Evolutionary conservation across 2,113 vertebrate species (phyloP).

Genomic region (Rafetus swinhoei): DNA sequence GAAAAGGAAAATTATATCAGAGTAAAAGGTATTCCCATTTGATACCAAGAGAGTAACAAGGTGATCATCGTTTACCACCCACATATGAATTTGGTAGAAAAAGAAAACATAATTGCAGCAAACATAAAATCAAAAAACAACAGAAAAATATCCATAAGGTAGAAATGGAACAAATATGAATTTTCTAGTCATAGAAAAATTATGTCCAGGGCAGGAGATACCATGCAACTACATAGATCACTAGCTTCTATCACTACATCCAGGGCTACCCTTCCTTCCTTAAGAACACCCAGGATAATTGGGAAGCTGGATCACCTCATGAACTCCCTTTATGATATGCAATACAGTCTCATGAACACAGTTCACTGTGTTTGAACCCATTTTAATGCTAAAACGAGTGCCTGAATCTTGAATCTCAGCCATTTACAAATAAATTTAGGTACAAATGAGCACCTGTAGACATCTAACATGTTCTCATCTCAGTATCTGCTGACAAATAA

Average conservation of each 20-base stretch:
- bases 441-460: background rate
- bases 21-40: background rate
- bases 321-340: background rate
- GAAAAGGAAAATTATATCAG: background rate
- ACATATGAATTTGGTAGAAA: background rate
- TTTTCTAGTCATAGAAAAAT: background rate
- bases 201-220: background rate
- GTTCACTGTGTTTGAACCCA: background rate
- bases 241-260: background rate
- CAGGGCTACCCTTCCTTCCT: too few relatives aligned
- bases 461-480: background rate
- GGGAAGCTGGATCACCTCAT: background rate
- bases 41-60: background rate
- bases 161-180: background rate
- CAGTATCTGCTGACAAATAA: background rate
- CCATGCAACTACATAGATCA: background rate
- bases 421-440: background rate
- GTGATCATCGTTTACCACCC: background rate
- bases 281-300: too few relatives aligned
- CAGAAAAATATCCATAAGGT: background rate
- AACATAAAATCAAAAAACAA: background rate
- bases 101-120: background rate
- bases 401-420: background rate
- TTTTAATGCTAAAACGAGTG: background rate
- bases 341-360: background rate